Conservation (phyloP, 2,113 vertebrate species). For the Tetrao urogallus region DNA sequence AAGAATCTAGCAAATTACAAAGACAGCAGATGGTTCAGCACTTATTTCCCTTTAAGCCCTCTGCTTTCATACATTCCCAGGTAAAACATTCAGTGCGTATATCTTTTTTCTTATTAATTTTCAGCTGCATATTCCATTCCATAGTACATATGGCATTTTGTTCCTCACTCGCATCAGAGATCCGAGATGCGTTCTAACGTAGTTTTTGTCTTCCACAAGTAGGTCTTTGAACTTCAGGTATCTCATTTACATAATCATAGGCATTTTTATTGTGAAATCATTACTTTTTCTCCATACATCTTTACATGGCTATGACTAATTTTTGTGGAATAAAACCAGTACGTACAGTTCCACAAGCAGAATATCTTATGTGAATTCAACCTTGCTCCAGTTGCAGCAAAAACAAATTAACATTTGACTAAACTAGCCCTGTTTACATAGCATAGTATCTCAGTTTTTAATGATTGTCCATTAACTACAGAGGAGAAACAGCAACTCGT, state of each 20-base stretch:
- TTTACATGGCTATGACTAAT: not conserved
- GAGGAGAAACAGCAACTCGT: not conserved
- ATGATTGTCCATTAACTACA: not conserved
- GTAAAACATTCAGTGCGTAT: not conserved
- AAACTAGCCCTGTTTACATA: not conserved
- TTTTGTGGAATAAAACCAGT: not conserved
- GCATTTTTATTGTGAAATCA: not conserved
- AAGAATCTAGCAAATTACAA: slow-evolving; percentile 42
- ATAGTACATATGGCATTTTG: not conserved
- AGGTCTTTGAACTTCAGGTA: not conserved
- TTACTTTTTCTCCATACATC: not conserved
- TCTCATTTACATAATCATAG: not conserved
- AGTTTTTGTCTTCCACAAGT: not conserved
- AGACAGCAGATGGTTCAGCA: slow-evolving; percentile 56
- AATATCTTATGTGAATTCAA: not conserved
- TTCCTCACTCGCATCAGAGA: not conserved
- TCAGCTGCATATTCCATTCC: not conserved
- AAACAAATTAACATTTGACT: not conserved
- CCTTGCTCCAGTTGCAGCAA: not conserved
- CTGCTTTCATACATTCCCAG: slow-evolving; percentile 21
- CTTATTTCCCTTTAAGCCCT: slow-evolving; percentile 32
- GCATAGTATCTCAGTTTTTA: not conserved
- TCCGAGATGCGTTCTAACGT: not conserved
- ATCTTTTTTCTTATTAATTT: not conserved
- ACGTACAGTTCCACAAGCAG: not conserved